These are phyloP conservation scores for Hybognathus amarus DNA, from an alignment of 2,797 vertebrate species.

Conservation along the genomic window DNA sequence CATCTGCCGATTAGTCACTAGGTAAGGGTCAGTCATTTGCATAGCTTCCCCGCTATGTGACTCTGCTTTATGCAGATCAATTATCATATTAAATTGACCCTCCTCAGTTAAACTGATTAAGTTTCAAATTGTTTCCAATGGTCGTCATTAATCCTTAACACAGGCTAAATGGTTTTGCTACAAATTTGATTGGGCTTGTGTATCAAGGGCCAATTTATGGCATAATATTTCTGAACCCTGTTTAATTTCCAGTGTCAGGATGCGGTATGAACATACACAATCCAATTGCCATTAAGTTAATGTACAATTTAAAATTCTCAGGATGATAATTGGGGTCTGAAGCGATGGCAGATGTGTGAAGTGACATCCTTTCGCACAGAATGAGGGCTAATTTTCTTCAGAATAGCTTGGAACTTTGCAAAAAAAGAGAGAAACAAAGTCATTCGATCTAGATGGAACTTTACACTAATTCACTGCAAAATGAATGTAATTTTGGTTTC, in stretches of 20 bases:
- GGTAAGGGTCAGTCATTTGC: constrained; percentile 99
- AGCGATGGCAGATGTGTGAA: constrained; percentile 64
- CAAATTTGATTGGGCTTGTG: constrained; percentile 91
- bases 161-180: constrained; percentile 92
- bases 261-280: constrained; percentile 75
- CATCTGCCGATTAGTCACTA: constrained; percentile 95
- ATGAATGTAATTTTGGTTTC: constrained; percentile 43
- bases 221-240: constrained; percentile 79
- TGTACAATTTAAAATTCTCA: constrained; percentile 70
- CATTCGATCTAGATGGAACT: constrained; percentile 44
- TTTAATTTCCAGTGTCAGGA: constrained; percentile 78
- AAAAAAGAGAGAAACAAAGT: constrained; percentile 47
- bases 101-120: constrained; percentile 99
- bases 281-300: constrained; percentile 76
- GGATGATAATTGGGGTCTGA: constrained; percentile 80
- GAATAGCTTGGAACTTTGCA: constrained; percentile 43
- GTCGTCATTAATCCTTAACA: constrained; percentile 99
- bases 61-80: constrained; percentile 93
- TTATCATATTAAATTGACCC: constrained; percentile 99
- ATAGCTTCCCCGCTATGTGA: constrained; percentile 93
- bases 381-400: constrained; percentile 56
- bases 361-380: constrained; percentile 46
- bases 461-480: constrained; percentile 44
- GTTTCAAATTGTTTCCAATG: constrained; percentile 99
- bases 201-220: constrained; percentile 94